phyloP scores from a whole-genome alignment of 2,888 invertebrate genomes.

The Eurytoma adleriae region DNA sequence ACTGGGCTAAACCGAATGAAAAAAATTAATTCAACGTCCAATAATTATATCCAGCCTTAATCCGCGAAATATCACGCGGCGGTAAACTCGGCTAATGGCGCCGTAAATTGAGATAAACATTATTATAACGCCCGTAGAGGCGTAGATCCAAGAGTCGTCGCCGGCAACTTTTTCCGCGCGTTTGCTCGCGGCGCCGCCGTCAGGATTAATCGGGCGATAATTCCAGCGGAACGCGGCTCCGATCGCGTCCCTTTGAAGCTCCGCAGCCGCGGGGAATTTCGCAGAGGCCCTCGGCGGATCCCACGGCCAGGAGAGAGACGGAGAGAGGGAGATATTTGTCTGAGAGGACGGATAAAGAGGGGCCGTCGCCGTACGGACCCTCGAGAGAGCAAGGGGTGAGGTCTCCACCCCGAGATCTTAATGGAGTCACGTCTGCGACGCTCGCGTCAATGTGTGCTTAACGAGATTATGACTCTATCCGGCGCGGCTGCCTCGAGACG shows the following conservation, averaged over 20 bases:
- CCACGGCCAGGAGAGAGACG: background rate
- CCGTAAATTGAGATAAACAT: no score
- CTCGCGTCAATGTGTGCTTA: conserved; percentile 56
- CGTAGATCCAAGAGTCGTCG: no score
- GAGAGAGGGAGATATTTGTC: conserved; percentile 44
- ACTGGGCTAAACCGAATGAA: no score
- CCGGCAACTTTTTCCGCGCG: background rate
- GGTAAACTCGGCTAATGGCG: no score
- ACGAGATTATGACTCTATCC: conserved; percentile 56
- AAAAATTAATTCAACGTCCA: no score
- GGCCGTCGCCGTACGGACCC: conserved; percentile 8
- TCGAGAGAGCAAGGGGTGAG: conserved; percentile 10
- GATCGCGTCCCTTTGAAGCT: conserved; percentile 1
- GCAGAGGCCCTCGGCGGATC: background rate
- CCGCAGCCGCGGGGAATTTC: background rate
- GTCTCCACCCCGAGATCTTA: conserved; percentile 39
- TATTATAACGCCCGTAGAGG: no score
- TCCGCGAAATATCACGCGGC: no score
- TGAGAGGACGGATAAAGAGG: conserved; percentile 45
- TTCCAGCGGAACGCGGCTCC: background rate
- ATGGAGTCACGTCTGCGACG: conserved; percentile 52
- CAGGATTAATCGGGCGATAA: conserved; percentile 22
- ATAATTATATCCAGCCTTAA: no score
- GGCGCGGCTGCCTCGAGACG: background rate
- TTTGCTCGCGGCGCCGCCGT: background rate